These are phyloP conservation scores for Pangasius krempfi DNA, from an alignment of 2,797 vertebrate species.

Conservation along the genomic window DNA sequence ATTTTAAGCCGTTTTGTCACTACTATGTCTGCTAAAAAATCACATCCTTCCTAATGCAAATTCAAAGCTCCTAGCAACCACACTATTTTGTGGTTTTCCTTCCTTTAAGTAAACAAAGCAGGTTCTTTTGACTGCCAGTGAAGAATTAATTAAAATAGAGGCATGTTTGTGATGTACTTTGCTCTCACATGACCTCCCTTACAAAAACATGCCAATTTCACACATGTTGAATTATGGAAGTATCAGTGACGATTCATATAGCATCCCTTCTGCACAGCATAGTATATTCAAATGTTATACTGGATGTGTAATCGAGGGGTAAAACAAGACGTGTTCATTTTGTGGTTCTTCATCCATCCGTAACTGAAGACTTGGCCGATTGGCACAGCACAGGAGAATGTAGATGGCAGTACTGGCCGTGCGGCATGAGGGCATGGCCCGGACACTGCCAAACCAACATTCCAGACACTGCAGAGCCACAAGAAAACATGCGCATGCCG, in stretches of 20 bases:
- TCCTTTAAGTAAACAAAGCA: background rate
- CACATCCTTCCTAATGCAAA: background rate
- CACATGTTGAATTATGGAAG: slow-evolving; percentile 1
- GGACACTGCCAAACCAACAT: slow-evolving; percentile 29
- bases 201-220: background rate
- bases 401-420: background rate
- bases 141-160: background rate
- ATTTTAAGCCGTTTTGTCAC: too few relatives aligned
- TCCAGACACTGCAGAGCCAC: slow-evolving; percentile 35
- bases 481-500: slow-evolving; percentile 12
- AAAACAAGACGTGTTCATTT: slow-evolving; percentile 8
- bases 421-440: background rate
- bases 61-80: background rate
- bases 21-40: too few relatives aligned
- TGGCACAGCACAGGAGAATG: slow-evolving; percentile 18
- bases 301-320: slow-evolving; percentile 28
- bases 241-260: background rate
- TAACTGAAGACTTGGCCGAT: background rate
- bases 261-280: background rate
- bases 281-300: slow-evolving; percentile 22
- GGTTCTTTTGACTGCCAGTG: background rate
- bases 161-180: background rate
- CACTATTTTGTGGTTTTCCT: background rate
- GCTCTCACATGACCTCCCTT: background rate
- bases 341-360: slow-evolving; percentile 1